Evolutionary conservation across 1,140 invertebrate species (phyloP), one percentile per base, ranked within the genome.

Genomic region (Drosophila paulistorum): DNA sequence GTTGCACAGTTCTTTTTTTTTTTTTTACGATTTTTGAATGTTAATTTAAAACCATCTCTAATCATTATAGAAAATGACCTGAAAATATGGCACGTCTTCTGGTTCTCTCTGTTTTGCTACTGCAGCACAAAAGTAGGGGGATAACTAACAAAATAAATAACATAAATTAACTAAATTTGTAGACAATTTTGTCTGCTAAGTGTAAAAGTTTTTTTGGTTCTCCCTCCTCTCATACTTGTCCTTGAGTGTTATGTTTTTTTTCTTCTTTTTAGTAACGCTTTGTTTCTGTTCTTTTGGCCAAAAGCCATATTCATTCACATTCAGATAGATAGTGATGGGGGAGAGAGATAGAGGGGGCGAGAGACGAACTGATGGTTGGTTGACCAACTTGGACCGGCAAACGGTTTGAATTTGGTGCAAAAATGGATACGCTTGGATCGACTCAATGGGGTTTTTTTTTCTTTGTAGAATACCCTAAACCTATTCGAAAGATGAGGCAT

Each of bases 61-160:
- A 35, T 35, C 9, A 35, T 35, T 35, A 35, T 9, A 35, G 9
- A 9, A 35, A 35, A 35, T 35, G 33, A 35, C 33, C 33, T 35
- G 7, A 9, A 35, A 10, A 10, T 10, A 20, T 48, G 45, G 7
- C 23, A 20, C 20, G 45, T 48, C 42, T 17, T 45, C 13, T 7
- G 48, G 6, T n/a, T 30, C 14, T 57, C n/a, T 30, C 9, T 33
- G 23, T 33, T 30, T 14, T 11, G 3, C 20, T 35, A 33, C 30
- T 26, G 33, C 58, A 26, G 7, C 41, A 63, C 42, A 68, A 69
- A 82, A 87, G 72, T 30, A 6, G 30, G 23, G 6, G 83, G 65
- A 86, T 86, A 87, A 87, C 83, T 87, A 87, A 86, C 82, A 79
- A 86, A 87, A 87, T 86, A 86, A 86, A 86, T 86, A 89, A 87